Conservation (phyloP, 2,113 vertebrate genomes). For the Eudyptes chrysolophus region DNA sequence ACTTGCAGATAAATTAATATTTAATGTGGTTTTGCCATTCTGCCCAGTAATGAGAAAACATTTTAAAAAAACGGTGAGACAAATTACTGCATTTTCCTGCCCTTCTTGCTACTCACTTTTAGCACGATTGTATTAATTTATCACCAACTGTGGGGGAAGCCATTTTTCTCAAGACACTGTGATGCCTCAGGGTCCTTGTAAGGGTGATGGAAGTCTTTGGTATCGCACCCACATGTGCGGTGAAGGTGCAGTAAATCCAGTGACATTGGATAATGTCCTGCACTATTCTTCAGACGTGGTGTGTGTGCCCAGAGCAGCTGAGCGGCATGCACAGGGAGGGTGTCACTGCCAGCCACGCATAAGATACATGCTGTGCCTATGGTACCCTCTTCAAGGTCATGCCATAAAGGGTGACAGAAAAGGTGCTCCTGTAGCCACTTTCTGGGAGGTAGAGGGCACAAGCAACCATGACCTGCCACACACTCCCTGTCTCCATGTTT, state of each 20-base stretch:
- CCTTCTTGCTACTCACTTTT: not conserved
- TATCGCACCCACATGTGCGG: not conserved
- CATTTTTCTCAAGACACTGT: not conserved
- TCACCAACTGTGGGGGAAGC: not conserved
- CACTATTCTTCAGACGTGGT: accelerated
- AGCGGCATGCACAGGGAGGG: not conserved
- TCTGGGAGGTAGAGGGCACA: not conserved
- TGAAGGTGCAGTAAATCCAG: not conserved
- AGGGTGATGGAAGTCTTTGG: not conserved
- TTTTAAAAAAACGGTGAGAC: not conserved
- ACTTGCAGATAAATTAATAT: constrained; percentile 5
- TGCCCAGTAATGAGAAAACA: not conserved
- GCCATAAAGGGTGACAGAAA: not conserved
- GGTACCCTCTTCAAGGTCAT: not conserved
- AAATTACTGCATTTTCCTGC: not conserved
- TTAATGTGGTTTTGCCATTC: constrained; percentile 1
- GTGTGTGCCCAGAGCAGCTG: not conserved
- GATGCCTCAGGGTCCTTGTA: not conserved
- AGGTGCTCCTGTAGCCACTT: not conserved
- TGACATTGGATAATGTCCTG: not conserved
- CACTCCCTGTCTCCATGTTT: not conserved
- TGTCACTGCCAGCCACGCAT: accelerated
- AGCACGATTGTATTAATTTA: not conserved
- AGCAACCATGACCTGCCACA: not conserved
- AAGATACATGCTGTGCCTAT: not conserved